phyloP scores from a whole-genome alignment of 2,888 invertebrate species.

The Callyntrura sp. region DNA sequence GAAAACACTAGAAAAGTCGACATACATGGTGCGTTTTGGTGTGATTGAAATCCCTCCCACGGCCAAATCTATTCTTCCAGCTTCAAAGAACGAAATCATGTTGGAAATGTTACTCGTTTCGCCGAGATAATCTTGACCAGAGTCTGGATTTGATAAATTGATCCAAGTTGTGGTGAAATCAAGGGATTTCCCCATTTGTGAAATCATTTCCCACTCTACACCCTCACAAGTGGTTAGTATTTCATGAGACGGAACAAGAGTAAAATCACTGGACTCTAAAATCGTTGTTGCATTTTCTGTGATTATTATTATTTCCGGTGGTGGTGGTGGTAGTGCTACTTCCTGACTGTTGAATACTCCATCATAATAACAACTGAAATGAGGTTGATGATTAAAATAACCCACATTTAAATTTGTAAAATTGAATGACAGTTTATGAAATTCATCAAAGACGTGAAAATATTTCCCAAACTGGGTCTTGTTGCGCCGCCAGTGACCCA shows the following conservation, averaged over 20 bases:
- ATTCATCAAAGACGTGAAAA: slow-evolving; percentile 75
- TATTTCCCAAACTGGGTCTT: slow-evolving; percentile 78
- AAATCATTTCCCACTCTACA: slow-evolving; percentile 81
- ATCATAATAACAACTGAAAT: slow-evolving; percentile 70
- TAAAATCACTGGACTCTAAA: too few species aligned
- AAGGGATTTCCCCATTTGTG: slow-evolving; percentile 75
- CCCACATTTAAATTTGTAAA: slow-evolving; percentile 76
- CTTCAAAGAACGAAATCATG: slow-evolving; percentile 77
- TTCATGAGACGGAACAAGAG: background rate
- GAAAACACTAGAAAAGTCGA: slow-evolving; percentile 81
- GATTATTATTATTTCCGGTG: background rate
- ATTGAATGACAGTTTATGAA: slow-evolving; percentile 71
- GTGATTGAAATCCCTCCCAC: slow-evolving; percentile 80
- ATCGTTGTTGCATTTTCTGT: background rate
- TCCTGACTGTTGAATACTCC: background rate
- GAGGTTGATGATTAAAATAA: slow-evolving; percentile 80
- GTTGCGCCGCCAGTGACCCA: slow-evolving; percentile 81
- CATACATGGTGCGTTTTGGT: slow-evolving; percentile 66
- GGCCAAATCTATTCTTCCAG: slow-evolving; percentile 76
- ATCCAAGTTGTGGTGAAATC: slow-evolving; percentile 76
- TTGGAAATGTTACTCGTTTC: slow-evolving; percentile 75
- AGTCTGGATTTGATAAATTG: slow-evolving; percentile 71
- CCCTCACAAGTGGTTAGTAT: slow-evolving; percentile 72
- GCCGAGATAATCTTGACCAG: slow-evolving; percentile 40
- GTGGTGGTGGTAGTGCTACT: too few species aligned